These are phyloP conservation scores for Pseudolaguvia tuberculata DNA, from an alignment of 2,113 vertebrate genomes.

Conservation along the genomic window DNA sequence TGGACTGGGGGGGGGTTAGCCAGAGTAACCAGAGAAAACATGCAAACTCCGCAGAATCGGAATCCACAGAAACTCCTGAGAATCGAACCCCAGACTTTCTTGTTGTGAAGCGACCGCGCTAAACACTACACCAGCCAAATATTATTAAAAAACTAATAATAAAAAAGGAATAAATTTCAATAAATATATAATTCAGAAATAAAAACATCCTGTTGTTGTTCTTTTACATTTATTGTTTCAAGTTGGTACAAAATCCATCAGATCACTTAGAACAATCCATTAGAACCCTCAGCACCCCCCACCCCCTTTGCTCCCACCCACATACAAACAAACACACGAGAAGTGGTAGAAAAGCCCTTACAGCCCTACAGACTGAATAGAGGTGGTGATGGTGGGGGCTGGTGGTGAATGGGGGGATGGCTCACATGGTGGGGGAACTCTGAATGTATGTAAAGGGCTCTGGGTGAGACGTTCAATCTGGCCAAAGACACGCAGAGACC, in stretches of 20 bases:
- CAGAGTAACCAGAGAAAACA: too few species aligned
- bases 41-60: too few species aligned
- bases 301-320: constrained; percentile 44
- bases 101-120: too few species aligned
- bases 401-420: not conserved
- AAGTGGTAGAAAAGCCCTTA: constrained; percentile 31
- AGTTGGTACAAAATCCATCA: constrained; percentile 71
- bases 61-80: too few species aligned
- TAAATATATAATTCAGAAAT: too few species aligned
- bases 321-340: constrained; percentile 22
- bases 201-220: constrained; percentile 6
- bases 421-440: constrained; percentile 7
- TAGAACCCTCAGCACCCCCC: not conserved
- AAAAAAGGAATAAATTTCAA: too few species aligned
- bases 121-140: too few species aligned
- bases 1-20: too few species aligned
- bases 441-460: constrained; percentile 21
- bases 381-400: not conserved
- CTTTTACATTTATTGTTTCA: constrained; percentile 69
- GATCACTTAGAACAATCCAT: too few species aligned
- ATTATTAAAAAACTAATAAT: too few species aligned
- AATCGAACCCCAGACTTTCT: too few species aligned
- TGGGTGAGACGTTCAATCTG: not conserved
- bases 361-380: constrained; percentile 20
- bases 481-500: constrained; percentile 20